Conservation (phyloP, 2,113 vertebrate species). For the Mormyrus iriodes region DNA sequence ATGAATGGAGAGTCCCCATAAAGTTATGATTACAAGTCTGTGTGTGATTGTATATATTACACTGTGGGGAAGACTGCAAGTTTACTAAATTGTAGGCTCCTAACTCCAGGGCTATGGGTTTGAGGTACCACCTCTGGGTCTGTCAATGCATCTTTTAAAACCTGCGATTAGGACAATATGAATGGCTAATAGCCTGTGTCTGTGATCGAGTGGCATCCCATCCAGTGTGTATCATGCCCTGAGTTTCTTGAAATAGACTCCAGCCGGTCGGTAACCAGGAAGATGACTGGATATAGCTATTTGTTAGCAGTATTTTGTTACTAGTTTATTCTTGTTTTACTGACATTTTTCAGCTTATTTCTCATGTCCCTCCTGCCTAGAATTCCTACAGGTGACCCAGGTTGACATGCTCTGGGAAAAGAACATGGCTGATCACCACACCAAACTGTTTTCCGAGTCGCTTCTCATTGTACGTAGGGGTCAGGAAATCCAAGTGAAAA, state of each 20-base stretch:
- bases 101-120: not conserved
- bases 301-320: not conserved
- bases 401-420: slow-evolving; percentile 57
- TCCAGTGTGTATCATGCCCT: not conserved
- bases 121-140: not conserved
- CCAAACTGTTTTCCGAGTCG: slow-evolving; percentile 53
- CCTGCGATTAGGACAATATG: not conserved
- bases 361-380: not conserved
- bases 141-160: not conserved
- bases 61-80: not conserved
- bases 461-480: slow-evolving; percentile 70
- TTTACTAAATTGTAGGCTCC: not conserved
- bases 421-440: slow-evolving; percentile 69
- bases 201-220: not conserved
- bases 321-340: not conserved
- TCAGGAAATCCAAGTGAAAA: slow-evolving; percentile 61
- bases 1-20: too few relatives aligned
- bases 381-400: slow-evolving; percentile 39
- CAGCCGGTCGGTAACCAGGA: not conserved
- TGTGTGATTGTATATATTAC: not conserved
- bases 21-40: too few relatives aligned
- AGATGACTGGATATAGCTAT: not conserved
- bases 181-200: not conserved
- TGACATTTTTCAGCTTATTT: not conserved
- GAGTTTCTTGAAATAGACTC: not conserved